Evolutionary conservation across 2,113 vertebrate species (phyloP), one percentile per base, ranked within the genome.

Genomic region (Charadrius vociferus): DNA sequence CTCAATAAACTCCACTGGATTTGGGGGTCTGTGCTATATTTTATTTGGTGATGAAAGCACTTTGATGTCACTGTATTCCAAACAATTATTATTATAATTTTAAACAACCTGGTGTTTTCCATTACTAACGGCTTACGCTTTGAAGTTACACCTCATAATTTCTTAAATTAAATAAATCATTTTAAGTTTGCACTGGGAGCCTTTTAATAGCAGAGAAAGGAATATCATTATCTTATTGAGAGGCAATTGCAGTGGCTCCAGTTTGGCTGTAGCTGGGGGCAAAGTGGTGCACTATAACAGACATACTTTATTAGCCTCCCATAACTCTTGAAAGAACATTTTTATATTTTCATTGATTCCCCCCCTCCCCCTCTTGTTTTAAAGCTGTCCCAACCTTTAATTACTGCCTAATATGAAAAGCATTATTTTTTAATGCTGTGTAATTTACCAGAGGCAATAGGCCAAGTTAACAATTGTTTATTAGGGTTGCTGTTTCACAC

Each of bases 151-250:
- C 98, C 98, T 99, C 98, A 98, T 98, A 98, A 98, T 99, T 98
- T 98, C 98, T 98, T 98, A 98, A 98, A 98, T 98, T 98, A 98
- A 99, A 98, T 98, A 98, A 98, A 99, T 99, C 98, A 98, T 98
- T 98, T 99, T 98, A 98, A 98, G 98, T 98, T 98, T 99, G 98
- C 98, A 98, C 98, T 98, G 98, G 98, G 98, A 98, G 98, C 98
- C 98, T 98, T 98, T 98, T 98, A 99, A 99, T 99, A 98, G 98
- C 98, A 98, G 98, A 98, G 98, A 98, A 98, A 99, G 98, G 98
- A 99, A 99, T 99, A 98, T 98, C 98, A 99, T 99, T 99, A 98
- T 99, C 98, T 99, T 98, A 99, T 99, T 98, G 98, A 98, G 98
- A 98, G 98, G 98, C 98, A 98, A 98, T 99, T 98, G 98, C 98